Evolutionary conservation across 2,113 vertebrate genomes (phyloP), one percentile per base, ranked within the genome.

Genomic region (Elephantulus edwardii): DNA sequence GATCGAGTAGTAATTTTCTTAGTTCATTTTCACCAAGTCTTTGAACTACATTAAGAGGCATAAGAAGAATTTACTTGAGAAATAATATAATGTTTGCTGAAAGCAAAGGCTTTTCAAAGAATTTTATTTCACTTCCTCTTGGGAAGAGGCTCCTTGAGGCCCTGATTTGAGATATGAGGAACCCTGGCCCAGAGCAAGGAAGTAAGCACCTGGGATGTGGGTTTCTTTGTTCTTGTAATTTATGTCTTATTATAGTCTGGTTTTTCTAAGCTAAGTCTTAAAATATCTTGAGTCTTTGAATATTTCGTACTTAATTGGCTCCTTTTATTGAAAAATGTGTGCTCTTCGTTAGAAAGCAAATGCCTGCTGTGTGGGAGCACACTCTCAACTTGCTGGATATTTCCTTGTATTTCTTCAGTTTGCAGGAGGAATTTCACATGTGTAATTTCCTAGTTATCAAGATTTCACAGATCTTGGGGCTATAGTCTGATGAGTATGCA

Each of bases 361-460:
- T 40, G 48, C 60, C 50, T 64, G 17, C 8, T 17, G 8, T 56
- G 48, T 7, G 0, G 79, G 9, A 20, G n/a, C 62, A 40, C 16
- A 24, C 20, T 46, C 48, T 44, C 24, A 70, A 35, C n/a, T 17
- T 82, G n/a, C 26, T 76, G 35, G 4, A 8, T 7, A 10, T 68
- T 91, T n/a, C n/a, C n/a, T n/a, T n/a, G n/a, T n/a, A n/a, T n/a
- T n/a, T n/a, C n/a, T n/a, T n/a, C n/a, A n/a, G n/a, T 83, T 86
- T 54, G 12, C n/a, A 71, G 79, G 30, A 8, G 62, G 38, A 81
- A 40, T 83, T 93, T 78, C 77, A 64, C 56, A 42, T 0, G 26
- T 56, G 82, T 91, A 92, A 90, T 93, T 89, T 94, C 86, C 95
- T 62, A 75, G 35, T 82, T 92, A 80, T 88, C 83, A 83, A 64